A percentile compares a stretch with the other conserved stretches of the same genome.
Evolutionary conservation across 2,888 invertebrate genomes (phyloP).

Genomic region (Troides helena): DNA sequence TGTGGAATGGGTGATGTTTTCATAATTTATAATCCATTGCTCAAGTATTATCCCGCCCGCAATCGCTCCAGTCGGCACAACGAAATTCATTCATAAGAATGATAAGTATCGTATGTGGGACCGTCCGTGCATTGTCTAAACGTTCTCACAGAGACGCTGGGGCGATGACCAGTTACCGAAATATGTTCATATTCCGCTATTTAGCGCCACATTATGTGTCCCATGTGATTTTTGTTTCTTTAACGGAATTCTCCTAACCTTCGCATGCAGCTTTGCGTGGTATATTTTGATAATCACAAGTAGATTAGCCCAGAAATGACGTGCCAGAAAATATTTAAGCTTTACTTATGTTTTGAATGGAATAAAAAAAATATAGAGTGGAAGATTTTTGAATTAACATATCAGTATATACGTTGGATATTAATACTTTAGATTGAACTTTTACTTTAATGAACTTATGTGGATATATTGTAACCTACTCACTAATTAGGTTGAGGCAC

Average conservation of each 20-base stretch:
- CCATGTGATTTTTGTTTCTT: slow-evolving; percentile 10
- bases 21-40: slow-evolving; percentile 53
- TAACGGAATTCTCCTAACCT: slow-evolving; percentile 20
- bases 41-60: slow-evolving; percentile 47
- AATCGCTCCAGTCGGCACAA: slow-evolving; percentile 42
- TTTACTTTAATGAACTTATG: not conserved
- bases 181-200: slow-evolving; percentile 32
- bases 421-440: not conserved
- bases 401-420: not conserved
- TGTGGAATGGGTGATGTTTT: slow-evolving; percentile 9
- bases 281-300: slow-evolving; percentile 14
- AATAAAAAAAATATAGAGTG: not conserved
- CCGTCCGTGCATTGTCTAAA: slow-evolving; percentile 47
- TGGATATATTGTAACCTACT: no score
- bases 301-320: not conserved
- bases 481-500: no score
- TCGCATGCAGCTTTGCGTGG: slow-evolving; percentile 9
- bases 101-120: slow-evolving; percentile 56
- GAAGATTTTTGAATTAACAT: not conserved
- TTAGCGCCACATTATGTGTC: slow-evolving; percentile 19
- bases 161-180: slow-evolving; percentile 44
- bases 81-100: slow-evolving; percentile 48
- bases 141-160: slow-evolving; percentile 45
- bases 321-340: not conserved
- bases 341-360: not conserved